Base-by-base conservation (phyloP, 2,797 vertebrate genomes). In the Semaprochilodus insignis region DNA sequence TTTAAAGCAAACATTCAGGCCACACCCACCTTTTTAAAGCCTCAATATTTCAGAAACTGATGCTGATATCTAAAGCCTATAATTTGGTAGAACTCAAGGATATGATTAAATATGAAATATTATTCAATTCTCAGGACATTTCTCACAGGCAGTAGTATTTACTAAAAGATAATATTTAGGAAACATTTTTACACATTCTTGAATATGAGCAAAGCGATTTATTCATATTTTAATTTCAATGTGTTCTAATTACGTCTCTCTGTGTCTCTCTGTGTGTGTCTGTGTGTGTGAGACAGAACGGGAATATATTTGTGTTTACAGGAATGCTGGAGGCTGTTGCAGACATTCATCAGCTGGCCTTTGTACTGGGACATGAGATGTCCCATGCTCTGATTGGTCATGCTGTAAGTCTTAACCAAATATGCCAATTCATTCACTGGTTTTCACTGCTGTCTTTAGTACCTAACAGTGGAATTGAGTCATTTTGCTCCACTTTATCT, bases 361-460 rank as follows among this genome's bases (percentile, higher is more conserved):
- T 97, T 82, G 93, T 99, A 90, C 89, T 99, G 88, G 97, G 96
- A 83, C 98, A 99, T 54, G 98, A 99, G 93, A 96, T 99, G 91
- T 97, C 98, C 85, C 98, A 99, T 0, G 97, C 95, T 34, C 71
- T 99, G 23, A 90, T 99, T 78, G 96, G 94, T 81, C 98, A 99
- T 25, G 92, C 95, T 7, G 98, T 99, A 92, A 97, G 97, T 96
- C 81, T 80, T 73, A 1, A n/a, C 27, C 34, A 51, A 27, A n/a
- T 8, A 4, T 0, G 2, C n/a, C 23, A n/a, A 23, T 44, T 23
- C 6, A 3, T 0, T 31, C 6, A 25, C 10, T 36, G 11, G 17
- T 23, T 13, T 2, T 74, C 21, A 8, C 19, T 54, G 48, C 17
- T 71, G 44, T 71, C 15, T 31, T 11, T 70, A 75, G 0, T 51